Conservation (phyloP, 2,797 vertebrate species). For the Enteromius argenteus region DNA sequence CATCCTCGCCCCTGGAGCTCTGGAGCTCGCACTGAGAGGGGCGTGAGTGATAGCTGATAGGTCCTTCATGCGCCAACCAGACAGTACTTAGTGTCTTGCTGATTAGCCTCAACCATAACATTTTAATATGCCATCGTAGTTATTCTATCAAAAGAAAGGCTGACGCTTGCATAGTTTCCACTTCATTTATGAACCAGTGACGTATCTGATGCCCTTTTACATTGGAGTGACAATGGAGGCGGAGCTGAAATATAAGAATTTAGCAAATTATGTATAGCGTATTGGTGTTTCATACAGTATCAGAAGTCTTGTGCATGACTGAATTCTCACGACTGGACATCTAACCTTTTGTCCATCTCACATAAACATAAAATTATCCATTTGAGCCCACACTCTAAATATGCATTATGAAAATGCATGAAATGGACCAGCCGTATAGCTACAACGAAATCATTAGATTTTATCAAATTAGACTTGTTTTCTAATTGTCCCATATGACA, state of each 20-base stretch:
- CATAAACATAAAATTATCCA: neutral
- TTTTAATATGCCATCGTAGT: slow-evolving; percentile 35
- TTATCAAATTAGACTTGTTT: neutral
- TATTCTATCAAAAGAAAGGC: slow-evolving; percentile 36
- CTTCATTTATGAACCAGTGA: slow-evolving; percentile 24
- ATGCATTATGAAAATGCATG: neutral
- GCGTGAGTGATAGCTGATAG: slow-evolving; percentile 75
- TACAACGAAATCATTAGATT: neutral
- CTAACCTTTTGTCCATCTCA: neutral
- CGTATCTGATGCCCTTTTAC: slow-evolving; percentile 15
- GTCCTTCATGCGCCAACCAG: slow-evolving; percentile 44
- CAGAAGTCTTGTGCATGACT: neutral
- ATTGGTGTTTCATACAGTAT: neutral
- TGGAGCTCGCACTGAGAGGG: slow-evolving; percentile 67
- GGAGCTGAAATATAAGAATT: slow-evolving; percentile 20
- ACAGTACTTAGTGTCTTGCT: slow-evolving; percentile 26
- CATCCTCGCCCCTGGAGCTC: slow-evolving; percentile 67
- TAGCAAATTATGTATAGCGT: neutral
- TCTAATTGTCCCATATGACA: neutral
- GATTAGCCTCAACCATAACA: slow-evolving; percentile 33
- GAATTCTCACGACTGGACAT: neutral
- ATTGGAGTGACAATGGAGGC: neutral
- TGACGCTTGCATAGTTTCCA: slow-evolving; percentile 37
- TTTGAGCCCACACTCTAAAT: neutral
- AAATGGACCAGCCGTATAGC: neutral